Base-by-base conservation (phyloP, 2,888 invertebrate species). In the Philhelius pedissequus region DNA sequence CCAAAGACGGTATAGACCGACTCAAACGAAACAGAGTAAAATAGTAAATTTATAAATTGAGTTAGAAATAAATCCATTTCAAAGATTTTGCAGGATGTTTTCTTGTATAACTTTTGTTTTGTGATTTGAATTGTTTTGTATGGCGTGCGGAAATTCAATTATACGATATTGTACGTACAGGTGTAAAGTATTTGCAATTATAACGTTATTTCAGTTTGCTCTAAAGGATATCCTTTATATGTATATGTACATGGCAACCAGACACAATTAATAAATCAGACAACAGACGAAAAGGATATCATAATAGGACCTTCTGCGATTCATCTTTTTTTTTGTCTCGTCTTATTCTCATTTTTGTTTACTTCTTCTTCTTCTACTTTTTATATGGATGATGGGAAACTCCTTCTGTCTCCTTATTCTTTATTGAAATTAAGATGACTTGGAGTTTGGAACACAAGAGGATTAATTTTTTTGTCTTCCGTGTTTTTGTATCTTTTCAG, bases 401-500 rank as follows among this genome's bases (percentile, higher is more conserved):
- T 52, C 27, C 15, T 27, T 30, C 45, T 40, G 3, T 75, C 4
- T 64, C 38, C 9, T 40, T 11, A 11, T 25, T 64, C 38, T 9
- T 40, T 11, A 11, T 25, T 18, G 18, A n/a, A 40, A 52, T 68
- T 38, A 54, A 35, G 48, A 71, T 81, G 45, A 30, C 30, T 76
- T 69, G 22, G 54, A 18, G 22, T 30, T 76, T 69, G 22, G 54
- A 18, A 40, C 9, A 56, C 22, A 54, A 40, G 13, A 9, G 15
- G 7, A 58, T 22, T 54, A 4, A 50, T 30, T 45, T 62, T 56
- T 70, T 38, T 27, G 3, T 45, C 38, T 43, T 73, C 27, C 8
- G n/a, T 32, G 35, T 69, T 20, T 68, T 11, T 64, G n/a, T 86
- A 50, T 92, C 88, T 87, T 92, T 92, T 76, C 94, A 95, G 95